Evolutionary conservation across 53 echinoderm and acorn worm species (phyloP), one percentile per base, ranked within the genome.

Genomic region (Luidia sarsii): DNA sequence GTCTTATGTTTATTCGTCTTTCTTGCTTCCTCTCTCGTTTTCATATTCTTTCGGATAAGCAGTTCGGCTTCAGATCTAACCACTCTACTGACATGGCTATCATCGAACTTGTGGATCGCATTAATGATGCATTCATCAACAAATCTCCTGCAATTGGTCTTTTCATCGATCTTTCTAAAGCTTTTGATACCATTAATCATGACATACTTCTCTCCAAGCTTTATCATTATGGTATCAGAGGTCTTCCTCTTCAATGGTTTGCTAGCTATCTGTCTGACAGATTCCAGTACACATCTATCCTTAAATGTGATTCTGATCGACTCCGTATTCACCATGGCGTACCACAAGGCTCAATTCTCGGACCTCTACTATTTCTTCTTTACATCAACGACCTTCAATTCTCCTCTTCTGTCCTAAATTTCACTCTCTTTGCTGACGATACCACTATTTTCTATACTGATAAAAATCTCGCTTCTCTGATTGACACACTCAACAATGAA

Each of bases 401-500:
- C 15, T 25, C 59, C 31, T 39, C 65, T 39, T 33, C 65, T 7
- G 4, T 39, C 9, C 20, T 39, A 1, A 8, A 15, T 23, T 65
- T 38, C 41, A 65, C 39, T 65, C 39, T 39, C 13, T 65, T 37
- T 20, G 65, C 38, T 16, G 65, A 39, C 39, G 39, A 65, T 39
- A 39, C 39, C 4, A 21, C 65, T 2, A 65, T 65, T 65, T 65
- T 39, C 41, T 39, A 65, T 20, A 39, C 65, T 4, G 20, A 39
- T 18, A 20, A 38, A 21, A 4, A 1, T 10, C 3, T 33, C 34
- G n/a, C 13, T 4, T 70, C 52, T n/a, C 45, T 69, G n/a, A 4
- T 71, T 7, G 35, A 51, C 14, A 71, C 53, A 1, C 71, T 71
- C 1, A 71, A 71, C 23, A 1, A 33, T 51, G 71, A 71, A 71